These are phyloP conservation scores for Apis mellifera DNA, from an alignment of 1,140 invertebrate genomes.

Conservation along the genomic window Amel_HAv3.1 CM009934.2:3337501-3338000, in stretches of 20 bases:
- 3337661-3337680: conserved; percentile 2
- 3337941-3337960: conserved; percentile 69
- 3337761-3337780: conserved; percentile 55
- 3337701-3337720: conserved; percentile 72
- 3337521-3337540: conserved; percentile 7
- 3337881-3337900: conserved; percentile 63
- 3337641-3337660: conserved; percentile 31
- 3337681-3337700: background rate
- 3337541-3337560: conserved; percentile 9
- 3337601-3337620: conserved; percentile 14
- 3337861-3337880: conserved; percentile 61
- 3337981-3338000: conserved; percentile 65
- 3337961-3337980: conserved; percentile 70
- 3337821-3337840: conserved; percentile 57
- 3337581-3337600: background rate
- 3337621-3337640: background rate
- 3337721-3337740: conserved; percentile 73
- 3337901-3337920: conserved; percentile 63
- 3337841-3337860: conserved; percentile 61
- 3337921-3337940: conserved; percentile 66
- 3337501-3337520: conserved; percentile 22
- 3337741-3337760: conserved; percentile 75
- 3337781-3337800: conserved; percentile 57
- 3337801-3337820: conserved; percentile 47
- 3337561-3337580: background rate